Base-by-base conservation (phyloP, 2,113 vertebrate genomes). In the Pelusios castaneus region DNA sequence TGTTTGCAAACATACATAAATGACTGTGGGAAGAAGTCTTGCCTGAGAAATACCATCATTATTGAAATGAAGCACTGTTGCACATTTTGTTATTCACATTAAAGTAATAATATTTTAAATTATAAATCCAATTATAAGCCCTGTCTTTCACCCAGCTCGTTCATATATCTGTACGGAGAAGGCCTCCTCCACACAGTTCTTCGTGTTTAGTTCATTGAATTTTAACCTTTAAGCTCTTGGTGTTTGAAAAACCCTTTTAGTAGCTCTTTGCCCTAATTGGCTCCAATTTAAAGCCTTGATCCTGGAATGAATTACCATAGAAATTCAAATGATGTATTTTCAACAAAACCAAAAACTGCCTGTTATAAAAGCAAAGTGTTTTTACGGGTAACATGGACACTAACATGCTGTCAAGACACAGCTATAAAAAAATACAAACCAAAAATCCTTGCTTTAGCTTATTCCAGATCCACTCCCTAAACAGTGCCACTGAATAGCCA, bases 321-420 rank as follows among this genome's bases (percentile, higher is more conserved):
- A 13, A 89, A 96, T 95, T 92, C 88, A 93, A 94, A 95, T 84
- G 94, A 94, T 78, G 93, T 76, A 4, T 88, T 93, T 94, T 43
- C 88, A 94, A 91, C 82, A 87, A 89, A 89, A 89, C 89, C 84
- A 91, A 80, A n/a, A 96, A 94, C 24, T 87, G 86, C 94, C 97
- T 85, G 92, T 94, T 96, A 94, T 92, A 95, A 97, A 96, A 97
- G 95, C 75, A 81, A 84, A 88, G 81, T 1, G 88, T 29, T 92
- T 94, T 94, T 95, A 79, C 22, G 67, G 84, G 82, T 83, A 98
- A 97, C 95, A 95, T 79, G 97, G 97, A 97, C 95, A 97, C 95
- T 93, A 98, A 98, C 43, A 27, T 47, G 83, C 97, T 98, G 96
- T 97, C 96, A 94, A 95, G 92, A 96, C 97, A 96, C 94, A 97